Base-by-base conservation (phyloP, 2,888 invertebrate genomes). In the Eurytoma californica region DNA sequence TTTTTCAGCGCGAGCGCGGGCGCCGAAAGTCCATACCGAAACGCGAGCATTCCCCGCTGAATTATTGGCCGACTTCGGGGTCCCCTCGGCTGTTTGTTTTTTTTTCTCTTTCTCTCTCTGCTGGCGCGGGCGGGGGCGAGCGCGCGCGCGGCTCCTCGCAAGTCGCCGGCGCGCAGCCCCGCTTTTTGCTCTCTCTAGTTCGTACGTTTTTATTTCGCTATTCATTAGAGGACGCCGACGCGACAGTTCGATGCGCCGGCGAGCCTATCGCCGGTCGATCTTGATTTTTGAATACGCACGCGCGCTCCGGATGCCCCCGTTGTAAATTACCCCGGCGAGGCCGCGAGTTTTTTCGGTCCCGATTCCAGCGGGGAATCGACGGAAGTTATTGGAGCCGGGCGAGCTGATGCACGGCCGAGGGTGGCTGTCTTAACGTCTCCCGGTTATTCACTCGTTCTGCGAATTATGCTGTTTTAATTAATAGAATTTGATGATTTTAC, bases 1-100 rank as follows among this genome's bases (percentile, higher is more conserved):
- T 67, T 60, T 75, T 75, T 68, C 51, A 60, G 28, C 2, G n/a
- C 58, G 39, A 1, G 13, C 14, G 16, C 3, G 30, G 60, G 69
- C 55, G 30, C 55, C 47, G 30, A 75, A 67, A 20, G 47, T 72
- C 53, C 66, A 53, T 77, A 39, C 77, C 66, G 66, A 77, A 76
- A 77, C n/a, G 47, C 72, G 66, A 66, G 66, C 72, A 77, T 77
- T 77, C 77, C 20, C 60, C 53, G 30, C 58, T 72, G 72, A 77
- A 72, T 77, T 72, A 72, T 77, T 67, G 67, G 65, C 70, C 55
- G n/a, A 47, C 63, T 18, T 53, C 14, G 14, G n/a, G 16, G 53
- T 53, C 14, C 53, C 53, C n/a, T 16, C 39, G 30, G 13, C n/a
- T n/a, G n/a, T n/a, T n/a, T n/a, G n/a, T n/a, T n/a, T n/a, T n/a